Conservation (phyloP, 1,140 invertebrate species). For the Aphelinus atriplicis region DNA sequence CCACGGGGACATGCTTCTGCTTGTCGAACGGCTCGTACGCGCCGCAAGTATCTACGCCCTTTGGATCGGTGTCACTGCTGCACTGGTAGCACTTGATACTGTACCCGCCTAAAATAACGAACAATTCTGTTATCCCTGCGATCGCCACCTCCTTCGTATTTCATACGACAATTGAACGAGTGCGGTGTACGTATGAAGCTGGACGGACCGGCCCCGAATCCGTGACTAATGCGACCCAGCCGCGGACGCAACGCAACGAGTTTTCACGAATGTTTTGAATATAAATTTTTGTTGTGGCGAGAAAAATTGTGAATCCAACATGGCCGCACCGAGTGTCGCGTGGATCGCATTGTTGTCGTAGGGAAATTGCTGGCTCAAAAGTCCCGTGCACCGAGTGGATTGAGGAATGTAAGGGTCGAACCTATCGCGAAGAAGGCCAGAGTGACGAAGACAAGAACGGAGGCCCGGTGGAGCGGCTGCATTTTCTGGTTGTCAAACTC, state of each 20-base stretch:
- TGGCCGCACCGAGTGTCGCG: slow-evolving; percentile 10
- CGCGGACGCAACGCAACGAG: too few species aligned
- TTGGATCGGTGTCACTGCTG: slow-evolving; percentile 79
- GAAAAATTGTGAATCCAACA: slow-evolving; percentile 5
- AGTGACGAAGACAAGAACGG: neutral
- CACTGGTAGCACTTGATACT: slow-evolving; percentile 89
- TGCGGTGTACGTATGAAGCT: too few species aligned
- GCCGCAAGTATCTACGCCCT: slow-evolving; percentile 82
- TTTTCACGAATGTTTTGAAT: slow-evolving; percentile 8
- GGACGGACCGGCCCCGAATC: too few species aligned
- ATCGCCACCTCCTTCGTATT: too few species aligned
- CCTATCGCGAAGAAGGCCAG: slow-evolving; percentile 16
- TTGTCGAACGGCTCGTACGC: slow-evolving; percentile 86
- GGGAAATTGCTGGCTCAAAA: too few species aligned
- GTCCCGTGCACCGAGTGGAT: neutral
- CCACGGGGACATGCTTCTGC: slow-evolving; percentile 82
- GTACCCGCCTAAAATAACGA: slow-evolving; percentile 64
- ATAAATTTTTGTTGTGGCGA: neutral
- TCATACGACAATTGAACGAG: too few species aligned
- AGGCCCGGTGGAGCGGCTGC: neutral
- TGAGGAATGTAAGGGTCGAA: neutral
- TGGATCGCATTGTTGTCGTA: neutral
- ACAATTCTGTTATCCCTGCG: neutral
- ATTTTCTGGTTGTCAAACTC: slow-evolving; percentile 1
- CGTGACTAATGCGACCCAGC: too few species aligned